Percentiles rank a stretch among this genome's conserved stretches.
Evolutionary conservation across 2,113 vertebrate species (phyloP).

Genomic region (Protobothrops flavoviridis): DNA sequence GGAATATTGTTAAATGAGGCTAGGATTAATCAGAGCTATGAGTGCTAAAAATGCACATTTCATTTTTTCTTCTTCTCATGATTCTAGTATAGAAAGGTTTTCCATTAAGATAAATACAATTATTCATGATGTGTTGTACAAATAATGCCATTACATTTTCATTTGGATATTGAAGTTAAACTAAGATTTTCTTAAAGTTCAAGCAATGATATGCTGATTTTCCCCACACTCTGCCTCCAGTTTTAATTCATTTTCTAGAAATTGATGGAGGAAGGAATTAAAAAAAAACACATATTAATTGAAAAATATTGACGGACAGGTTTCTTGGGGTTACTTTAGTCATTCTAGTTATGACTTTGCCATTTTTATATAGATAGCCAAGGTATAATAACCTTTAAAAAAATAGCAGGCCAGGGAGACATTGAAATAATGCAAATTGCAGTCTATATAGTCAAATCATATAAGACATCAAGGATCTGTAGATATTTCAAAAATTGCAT

Average conservation of each 20-base stretch:
- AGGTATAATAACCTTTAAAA: background rate
- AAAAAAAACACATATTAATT: background rate
- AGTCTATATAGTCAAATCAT: background rate
- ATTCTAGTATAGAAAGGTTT: background rate
- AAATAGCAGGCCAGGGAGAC: background rate
- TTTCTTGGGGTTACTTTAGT: background rate
- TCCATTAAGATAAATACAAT: background rate
- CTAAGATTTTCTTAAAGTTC: background rate
- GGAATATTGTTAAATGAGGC: constrained; percentile 4
- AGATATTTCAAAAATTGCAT: background rate
- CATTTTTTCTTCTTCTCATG: background rate
- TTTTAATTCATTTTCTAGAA: background rate
- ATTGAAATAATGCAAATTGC: background rate
- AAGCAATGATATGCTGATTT: background rate
- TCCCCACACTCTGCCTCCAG: background rate
- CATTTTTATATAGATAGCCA: background rate
- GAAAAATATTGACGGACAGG: background rate
- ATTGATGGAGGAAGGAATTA: background rate
- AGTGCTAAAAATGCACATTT: background rate
- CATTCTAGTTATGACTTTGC: background rate
- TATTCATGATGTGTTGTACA: background rate
- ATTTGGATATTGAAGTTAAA: constrained; percentile 6
- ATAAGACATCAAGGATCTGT: background rate
- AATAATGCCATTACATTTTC: background rate
- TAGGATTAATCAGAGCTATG: constrained; percentile 5